Conservation (phyloP, 2,797 vertebrate species). For the Poeciliopsis gracilis region DNA sequence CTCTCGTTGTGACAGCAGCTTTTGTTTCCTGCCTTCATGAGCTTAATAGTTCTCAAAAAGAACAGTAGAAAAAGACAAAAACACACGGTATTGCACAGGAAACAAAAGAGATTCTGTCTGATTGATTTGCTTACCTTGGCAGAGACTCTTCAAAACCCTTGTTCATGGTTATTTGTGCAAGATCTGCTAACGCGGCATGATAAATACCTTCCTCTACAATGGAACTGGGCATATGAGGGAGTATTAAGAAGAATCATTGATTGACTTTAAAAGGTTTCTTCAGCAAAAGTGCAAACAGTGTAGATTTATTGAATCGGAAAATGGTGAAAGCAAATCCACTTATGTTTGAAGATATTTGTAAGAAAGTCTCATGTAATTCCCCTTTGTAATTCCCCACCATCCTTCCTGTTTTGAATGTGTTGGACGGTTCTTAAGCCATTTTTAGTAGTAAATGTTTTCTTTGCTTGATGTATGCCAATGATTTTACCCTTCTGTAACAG, state of each 20-base stretch:
- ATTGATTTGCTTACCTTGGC: slow-evolving; percentile 35
- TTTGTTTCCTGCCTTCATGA: slow-evolving; percentile 62
- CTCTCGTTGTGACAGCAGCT: slow-evolving; percentile 59
- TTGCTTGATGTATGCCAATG: too few relatives aligned
- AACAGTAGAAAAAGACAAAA: slow-evolving; percentile 22
- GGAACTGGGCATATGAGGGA: slow-evolving; percentile 35
- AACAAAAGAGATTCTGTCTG: slow-evolving; percentile 40
- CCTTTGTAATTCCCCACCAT: not conserved
- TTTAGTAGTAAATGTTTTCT: too few relatives aligned
- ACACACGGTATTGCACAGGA: slow-evolving; percentile 21
- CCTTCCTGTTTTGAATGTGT: too few relatives aligned
- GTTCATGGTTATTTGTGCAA: slow-evolving; percentile 16
- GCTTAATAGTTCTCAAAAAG: slow-evolving; percentile 38
- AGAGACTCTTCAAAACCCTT: slow-evolving; percentile 19
- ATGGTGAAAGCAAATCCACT: slow-evolving; percentile 40
- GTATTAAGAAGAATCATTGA: slow-evolving; percentile 32
- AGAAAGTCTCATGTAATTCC: not conserved
- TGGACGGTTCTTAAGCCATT: too few relatives aligned
- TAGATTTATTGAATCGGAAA: slow-evolving; percentile 58
- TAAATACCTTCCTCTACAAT: slow-evolving; percentile 40
- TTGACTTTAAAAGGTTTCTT: slow-evolving; percentile 56
- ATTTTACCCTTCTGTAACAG: too few relatives aligned
- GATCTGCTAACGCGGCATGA: slow-evolving; percentile 42
- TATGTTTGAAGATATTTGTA: not conserved
- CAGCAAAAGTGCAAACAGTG: slow-evolving; percentile 48